Evolutionary conservation across 2,797 vertebrate species (phyloP), one percentile per base, ranked within the genome.

Genomic region (Okamejei kenojei): DNA sequence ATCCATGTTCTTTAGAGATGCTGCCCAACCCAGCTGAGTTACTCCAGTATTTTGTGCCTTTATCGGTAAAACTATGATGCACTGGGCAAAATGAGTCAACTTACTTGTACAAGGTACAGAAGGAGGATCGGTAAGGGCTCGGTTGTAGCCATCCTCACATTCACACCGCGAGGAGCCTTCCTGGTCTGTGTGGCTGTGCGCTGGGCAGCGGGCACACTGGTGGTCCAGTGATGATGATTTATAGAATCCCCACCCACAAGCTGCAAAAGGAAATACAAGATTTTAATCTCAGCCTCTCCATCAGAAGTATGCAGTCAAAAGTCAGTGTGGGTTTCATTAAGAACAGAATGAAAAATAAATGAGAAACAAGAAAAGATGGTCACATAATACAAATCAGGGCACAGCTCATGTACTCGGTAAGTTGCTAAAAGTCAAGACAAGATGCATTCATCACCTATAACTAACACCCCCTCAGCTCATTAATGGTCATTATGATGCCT

Each of bases 181-280:
- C 79, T 96, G 97, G 96, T 99, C 98, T 93, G 97, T 99, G 95
- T 98, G 99, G 95, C 98, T 99, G 96, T 99, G 99, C 61, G 97
- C 97, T 0, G 99, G 99, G 94, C 98, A 99, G 23, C 98, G 98
- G 84, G 99, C 99, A 93, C 99, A 99, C 96, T 99, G 98, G 45
- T 99, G 97, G 95, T 99, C 99, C 97, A 99, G 99, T 58, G 98
- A 99, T 93, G 98, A 99, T 63, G 98, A 99, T 96, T 99, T 99
- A 97, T 99, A 99, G 97, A 99, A 99, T 93, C 98, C 98, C 93
- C 98, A 98, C 54, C 98, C 97, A 94, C 99, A 99, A 35, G 99
- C 99, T 99, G 95, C 93, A 77, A 73, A 73, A 45, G 35, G 21
- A 92, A 92, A 92, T 54, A 58, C 45, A 54, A 29, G 4, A 45